phyloP scores from a whole-genome alignment of 2,113 vertebrate genomes.

The Piprites chloris region DNA sequence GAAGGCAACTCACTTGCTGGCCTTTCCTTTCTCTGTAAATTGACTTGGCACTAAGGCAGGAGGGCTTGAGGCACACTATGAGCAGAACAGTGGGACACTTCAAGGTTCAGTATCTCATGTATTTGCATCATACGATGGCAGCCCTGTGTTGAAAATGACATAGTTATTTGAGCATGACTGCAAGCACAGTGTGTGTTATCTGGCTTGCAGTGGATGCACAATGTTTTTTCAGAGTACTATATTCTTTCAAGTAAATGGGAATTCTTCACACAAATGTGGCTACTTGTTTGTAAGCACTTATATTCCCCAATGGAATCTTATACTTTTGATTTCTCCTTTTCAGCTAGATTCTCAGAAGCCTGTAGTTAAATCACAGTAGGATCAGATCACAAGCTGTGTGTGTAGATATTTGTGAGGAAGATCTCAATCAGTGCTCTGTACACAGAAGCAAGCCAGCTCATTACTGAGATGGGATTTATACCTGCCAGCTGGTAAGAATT shows the following conservation, averaged over 20 bases:
- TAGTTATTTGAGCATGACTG: background rate
- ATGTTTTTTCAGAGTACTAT: background rate
- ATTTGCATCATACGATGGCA: background rate
- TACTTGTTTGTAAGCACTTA: background rate
- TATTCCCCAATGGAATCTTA: background rate
- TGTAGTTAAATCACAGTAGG: background rate
- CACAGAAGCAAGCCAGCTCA: background rate
- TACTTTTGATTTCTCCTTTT: background rate
- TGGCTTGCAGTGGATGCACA: background rate
- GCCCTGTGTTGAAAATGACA: background rate
- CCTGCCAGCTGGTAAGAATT: conserved; percentile 49
- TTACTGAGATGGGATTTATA: conserved; percentile 20
- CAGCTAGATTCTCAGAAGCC: background rate
- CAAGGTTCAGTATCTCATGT: background rate
- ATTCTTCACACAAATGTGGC: background rate
- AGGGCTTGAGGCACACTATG: background rate
- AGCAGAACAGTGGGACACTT: background rate
- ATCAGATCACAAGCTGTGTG: background rate
- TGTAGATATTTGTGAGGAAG: conserved; percentile 19
- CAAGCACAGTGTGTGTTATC: background rate
- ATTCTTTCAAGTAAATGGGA: background rate
- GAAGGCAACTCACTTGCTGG: background rate
- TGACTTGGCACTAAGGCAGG: background rate
- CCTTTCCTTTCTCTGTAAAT: background rate
- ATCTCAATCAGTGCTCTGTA: conserved; percentile 31